phyloP scores from a whole-genome alignment of 2,888 invertebrate genomes.

The Meiosimyza platycephala region DNA sequence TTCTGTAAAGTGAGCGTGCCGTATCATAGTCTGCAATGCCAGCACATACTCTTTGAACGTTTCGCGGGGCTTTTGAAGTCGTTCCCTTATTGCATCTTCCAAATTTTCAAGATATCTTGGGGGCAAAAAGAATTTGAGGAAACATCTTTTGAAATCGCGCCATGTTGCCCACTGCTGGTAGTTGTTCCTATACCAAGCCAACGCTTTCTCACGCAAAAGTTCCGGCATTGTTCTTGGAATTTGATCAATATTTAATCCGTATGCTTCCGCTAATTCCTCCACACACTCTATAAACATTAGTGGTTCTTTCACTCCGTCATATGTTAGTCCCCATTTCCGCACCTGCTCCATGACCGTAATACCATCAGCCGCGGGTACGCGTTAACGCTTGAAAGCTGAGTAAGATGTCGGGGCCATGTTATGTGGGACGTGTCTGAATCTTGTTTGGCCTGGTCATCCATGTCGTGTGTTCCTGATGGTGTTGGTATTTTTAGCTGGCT shows the following conservation, averaged over 20 bases:
- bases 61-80: slow-evolving; percentile 7
- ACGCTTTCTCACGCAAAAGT: neutral
- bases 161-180: neutral
- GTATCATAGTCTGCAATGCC: neutral
- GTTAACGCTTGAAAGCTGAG: neutral
- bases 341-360: neutral
- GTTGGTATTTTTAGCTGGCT: too few species aligned
- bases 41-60: slow-evolving; percentile 9
- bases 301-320: neutral
- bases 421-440: too few species aligned
- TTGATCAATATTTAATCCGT: neutral
- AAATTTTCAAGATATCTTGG: slow-evolving; percentile 16
- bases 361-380: too few species aligned
- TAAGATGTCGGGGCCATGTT: too few species aligned
- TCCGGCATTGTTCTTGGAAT: neutral
- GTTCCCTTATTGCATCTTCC: slow-evolving; percentile 21
- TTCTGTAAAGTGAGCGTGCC: too few species aligned
- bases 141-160: neutral
- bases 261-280: neutral
- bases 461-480: too few species aligned
- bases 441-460: too few species aligned
- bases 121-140: neutral
- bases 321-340: neutral
- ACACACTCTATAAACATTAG: neutral
- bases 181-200: neutral